These are phyloP conservation scores for Drosophila stalkeri DNA, from an alignment of 2,888 invertebrate species.

Conservation along the genomic window DNA sequence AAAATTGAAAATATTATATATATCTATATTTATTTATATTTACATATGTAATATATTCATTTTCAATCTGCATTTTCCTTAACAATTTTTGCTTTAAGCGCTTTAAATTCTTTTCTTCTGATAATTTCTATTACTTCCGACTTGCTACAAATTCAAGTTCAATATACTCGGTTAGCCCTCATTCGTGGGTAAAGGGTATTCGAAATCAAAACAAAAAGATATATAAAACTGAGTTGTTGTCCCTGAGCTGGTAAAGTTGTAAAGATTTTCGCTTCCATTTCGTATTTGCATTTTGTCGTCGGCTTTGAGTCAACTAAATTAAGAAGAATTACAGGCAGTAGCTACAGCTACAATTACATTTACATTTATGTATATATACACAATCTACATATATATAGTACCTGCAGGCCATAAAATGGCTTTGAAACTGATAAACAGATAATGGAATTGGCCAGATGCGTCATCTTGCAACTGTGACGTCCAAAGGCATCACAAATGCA, in stretches of 20 bases:
- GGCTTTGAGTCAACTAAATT: slow-evolving; percentile 10
- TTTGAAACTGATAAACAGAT: slow-evolving; percentile 10
- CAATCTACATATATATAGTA: background rate
- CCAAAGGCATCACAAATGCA: background rate
- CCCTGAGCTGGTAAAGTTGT: slow-evolving; percentile 28
- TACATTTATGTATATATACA: background rate
- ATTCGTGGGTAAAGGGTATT: background rate
- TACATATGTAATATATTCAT: no score
- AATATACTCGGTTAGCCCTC: background rate
- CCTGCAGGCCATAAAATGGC: background rate
- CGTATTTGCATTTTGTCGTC: background rate
- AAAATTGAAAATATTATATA: no score
- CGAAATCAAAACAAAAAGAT: background rate
- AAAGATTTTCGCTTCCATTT: slow-evolving; percentile 22
- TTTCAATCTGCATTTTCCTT: no score
- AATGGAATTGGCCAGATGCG: slow-evolving; percentile 4
- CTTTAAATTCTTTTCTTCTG: background rate
- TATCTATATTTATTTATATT: no score
- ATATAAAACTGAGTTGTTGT: slow-evolving; percentile 4
- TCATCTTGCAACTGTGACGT: slow-evolving; percentile 6
- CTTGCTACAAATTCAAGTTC: background rate
- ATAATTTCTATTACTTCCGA: background rate
- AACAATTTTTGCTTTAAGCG: no score
- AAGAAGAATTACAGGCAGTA: background rate
- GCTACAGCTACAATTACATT: background rate